Evolutionary conservation across 2,113 vertebrate species (phyloP), one percentile per base, ranked within the genome.

Genomic region (Anoplopoma fimbria): DNA sequence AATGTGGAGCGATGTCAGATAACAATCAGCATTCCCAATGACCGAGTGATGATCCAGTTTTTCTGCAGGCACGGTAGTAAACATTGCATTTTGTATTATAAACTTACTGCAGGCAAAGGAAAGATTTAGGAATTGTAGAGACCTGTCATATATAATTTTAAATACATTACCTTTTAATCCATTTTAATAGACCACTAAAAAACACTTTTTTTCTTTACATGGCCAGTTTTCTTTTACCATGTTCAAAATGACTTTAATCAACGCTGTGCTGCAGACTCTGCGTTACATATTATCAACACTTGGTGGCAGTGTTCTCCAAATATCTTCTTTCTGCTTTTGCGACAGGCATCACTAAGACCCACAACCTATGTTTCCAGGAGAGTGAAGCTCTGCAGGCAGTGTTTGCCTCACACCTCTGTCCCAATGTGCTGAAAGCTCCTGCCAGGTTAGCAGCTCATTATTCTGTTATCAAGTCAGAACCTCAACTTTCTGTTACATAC

Each of bases 321-420:
- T 53, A 25, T 74, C 36, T 47, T 49, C 4, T 73, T n/a, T 76
- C 34, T 84, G 15, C 42, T 75, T 75, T 51, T 86, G 58, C 84
- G 74, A 60, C 53, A 99, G 98, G 97, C 86, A 93, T 99, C 84
- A 96, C 94, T 23, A 99, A 96, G 96, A 99, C 97, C 34, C 94
- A 99, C 51, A 96, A 97, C 85, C 75, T 99, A 72, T 77, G 61
- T 7, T 99, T 96, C 93, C 95, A 98, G 89, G 97, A 98, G 27
- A 96, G 96, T 82, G 95, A 96, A 34, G 95, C 97, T 2, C 81
- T 98, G 75, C 96, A 98, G 95, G 97, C 97, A 49, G 91, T 97
- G 89, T 98, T 98, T 94, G 89, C 95, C 36, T 95, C 96, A 89
- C 95, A 95, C 69, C 87, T 95, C 65, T 98, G 97, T 80, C 93